Evolutionary conservation across 2,797 vertebrate genomes (phyloP).

Genomic region (Ispidina picta): DNA sequence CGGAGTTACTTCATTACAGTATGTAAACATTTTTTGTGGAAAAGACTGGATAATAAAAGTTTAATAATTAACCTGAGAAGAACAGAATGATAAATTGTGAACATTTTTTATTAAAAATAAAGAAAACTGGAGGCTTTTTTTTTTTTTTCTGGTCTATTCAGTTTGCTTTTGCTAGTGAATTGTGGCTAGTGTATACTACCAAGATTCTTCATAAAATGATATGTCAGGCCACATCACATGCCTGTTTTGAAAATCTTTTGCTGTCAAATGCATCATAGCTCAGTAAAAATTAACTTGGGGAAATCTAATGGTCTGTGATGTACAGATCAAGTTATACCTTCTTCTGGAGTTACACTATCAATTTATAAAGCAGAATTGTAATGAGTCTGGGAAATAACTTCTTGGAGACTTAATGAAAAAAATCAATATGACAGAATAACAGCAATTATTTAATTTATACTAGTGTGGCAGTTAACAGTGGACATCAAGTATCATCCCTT

Average conservation of each 20-base stretch:
- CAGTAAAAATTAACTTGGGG: neutral
- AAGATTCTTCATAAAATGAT: neutral
- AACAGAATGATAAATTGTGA: neutral
- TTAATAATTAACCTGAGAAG: neutral
- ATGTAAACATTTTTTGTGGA: neutral
- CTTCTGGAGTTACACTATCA: neutral
- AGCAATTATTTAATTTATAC: neutral
- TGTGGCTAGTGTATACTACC: neutral
- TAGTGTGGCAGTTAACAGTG: neutral
- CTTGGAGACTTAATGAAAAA: neutral
- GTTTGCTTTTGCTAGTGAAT: neutral
- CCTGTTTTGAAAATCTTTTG: neutral
- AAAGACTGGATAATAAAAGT: neutral
- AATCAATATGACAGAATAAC: neutral
- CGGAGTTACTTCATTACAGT: neutral
- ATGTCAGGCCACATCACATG: neutral
- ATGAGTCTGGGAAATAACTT: neutral
- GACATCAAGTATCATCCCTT: neutral
- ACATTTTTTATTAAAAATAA: neutral
- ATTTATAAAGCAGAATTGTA: neutral
- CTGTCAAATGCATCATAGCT: neutral
- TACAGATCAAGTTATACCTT: neutral
- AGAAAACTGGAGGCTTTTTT: neutral
- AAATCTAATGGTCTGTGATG: neutral
- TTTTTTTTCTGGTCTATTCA: neutral